Base-by-base conservation (phyloP, 2,888 invertebrate species). In the Tetragonula carbonaria region DNA sequence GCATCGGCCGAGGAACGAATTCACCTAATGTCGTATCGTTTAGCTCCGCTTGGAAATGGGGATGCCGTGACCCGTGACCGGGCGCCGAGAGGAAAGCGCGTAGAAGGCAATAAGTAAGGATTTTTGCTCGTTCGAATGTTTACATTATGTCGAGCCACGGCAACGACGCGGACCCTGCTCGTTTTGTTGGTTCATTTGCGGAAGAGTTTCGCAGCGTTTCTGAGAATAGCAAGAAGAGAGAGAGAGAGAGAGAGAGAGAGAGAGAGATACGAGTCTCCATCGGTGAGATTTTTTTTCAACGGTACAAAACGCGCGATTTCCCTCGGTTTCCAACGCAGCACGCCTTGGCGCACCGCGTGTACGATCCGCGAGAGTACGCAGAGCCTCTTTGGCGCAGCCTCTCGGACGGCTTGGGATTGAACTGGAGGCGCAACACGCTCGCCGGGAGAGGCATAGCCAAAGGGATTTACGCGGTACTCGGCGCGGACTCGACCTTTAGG, bases 381-480 rank as follows among this genome's bases (percentile, higher is more conserved):
- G 51, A 45, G 16, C 14, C 13, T 13, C 38, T 11, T 21, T 45
- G 23, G 38, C 23, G 33, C 38, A 57, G n/a, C 45, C 45, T 51
- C 18, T 68, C 11, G 8, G 21, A 14, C 28, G n/a, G 57, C 50
- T 23, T 18, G 23, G 53, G 51, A 70, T 63, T 63, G 77, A 71
- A 77, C 70, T 63, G 53, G 14, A 18, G 66, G 14, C 38, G 63
- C 51, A 23, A 77, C 70, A 45, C 70, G 70, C 70, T 53, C 23
- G 38, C 77, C 62, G 16, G 68, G 78, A 66, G 57, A 82, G 82
- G 66, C 80, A 86, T 75, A 80, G 88, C 82, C 83, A 78, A 88
- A 87, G 86, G 89, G 89, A 90, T 90, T 90, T 90, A 89, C 89
- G 88, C 83, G 90, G 90, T 90, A 87, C 90, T 89, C 73, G 73